Percentiles rank a stretch among this genome's conserved stretches.
phyloP scores from a whole-genome alignment of 2,888 invertebrate genomes.

The Sarcophaga caerulescens region DNA sequence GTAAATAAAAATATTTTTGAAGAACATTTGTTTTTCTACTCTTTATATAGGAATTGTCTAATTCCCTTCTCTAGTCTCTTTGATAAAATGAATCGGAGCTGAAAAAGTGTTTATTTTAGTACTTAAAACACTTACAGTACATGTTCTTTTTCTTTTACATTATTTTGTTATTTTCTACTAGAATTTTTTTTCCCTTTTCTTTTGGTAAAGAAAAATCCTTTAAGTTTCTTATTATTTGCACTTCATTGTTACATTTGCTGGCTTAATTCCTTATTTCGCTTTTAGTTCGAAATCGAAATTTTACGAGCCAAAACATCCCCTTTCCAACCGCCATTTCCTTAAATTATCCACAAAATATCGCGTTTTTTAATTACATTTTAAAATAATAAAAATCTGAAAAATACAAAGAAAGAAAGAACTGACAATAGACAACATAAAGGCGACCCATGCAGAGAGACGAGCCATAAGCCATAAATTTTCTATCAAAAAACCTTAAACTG shows the following conservation, averaged over 20 bases:
- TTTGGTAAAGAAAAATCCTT: conserved; percentile 1
- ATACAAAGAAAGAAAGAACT: conserved; percentile 3
- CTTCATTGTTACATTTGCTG: conserved; percentile 1
- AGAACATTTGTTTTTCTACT: too few species aligned
- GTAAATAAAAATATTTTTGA: too few species aligned
- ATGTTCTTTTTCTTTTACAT: neutral
- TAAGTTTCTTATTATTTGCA: conserved; percentile 15
- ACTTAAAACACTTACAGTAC: conserved; percentile 54
- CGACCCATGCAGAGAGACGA: neutral
- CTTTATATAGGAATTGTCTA: too few species aligned
- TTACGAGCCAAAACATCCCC: conserved; percentile 49
- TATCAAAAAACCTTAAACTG: conserved; percentile 57
- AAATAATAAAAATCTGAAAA: conserved; percentile 29
- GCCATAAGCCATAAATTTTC: conserved; percentile 53
- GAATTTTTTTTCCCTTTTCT: too few species aligned
- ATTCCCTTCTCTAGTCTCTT: too few species aligned
- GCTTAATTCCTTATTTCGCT: neutral
- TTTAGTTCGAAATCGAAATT: conserved; percentile 6
- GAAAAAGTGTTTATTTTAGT: conserved; percentile 54
- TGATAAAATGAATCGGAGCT: too few species aligned
- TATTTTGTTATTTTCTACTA: too few species aligned
- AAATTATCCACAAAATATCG: conserved; percentile 60
- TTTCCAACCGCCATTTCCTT: conserved; percentile 31
- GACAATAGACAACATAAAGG: too few species aligned
- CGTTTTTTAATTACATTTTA: conserved; percentile 51